A percentile compares a stretch with the other conserved stretches of the same genome.
Evolutionary conservation across 2,888 invertebrate species (phyloP).

Genomic region (Gari tellinella): DNA sequence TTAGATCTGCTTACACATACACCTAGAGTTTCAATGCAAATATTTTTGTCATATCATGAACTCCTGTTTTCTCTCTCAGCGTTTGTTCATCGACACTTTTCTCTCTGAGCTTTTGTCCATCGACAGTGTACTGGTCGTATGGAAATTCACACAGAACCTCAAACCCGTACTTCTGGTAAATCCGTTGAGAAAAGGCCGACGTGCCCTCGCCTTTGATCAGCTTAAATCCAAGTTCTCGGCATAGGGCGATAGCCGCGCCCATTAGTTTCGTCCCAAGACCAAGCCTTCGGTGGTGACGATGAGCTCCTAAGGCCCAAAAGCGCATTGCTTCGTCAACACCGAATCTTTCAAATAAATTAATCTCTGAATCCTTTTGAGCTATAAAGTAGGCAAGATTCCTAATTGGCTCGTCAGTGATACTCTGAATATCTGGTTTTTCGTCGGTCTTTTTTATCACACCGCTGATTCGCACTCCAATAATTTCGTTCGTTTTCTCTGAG

Average conservation of each 20-base stretch:
- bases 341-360: slow-evolving; percentile 33
- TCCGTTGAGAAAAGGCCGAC: slow-evolving; percentile 53
- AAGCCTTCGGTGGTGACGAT: slow-evolving; percentile 41
- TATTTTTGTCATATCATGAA: slow-evolving; percentile 43
- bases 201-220: slow-evolving; percentile 53
- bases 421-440: slow-evolving; percentile 1
- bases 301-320: slow-evolving; percentile 46
- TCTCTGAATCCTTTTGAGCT: slow-evolving; percentile 33
- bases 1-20: too few relatives aligned
- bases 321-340: slow-evolving; percentile 42
- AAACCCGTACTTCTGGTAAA: slow-evolving; percentile 48
- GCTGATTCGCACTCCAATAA: slow-evolving; percentile 51
- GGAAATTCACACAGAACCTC: slow-evolving; percentile 34
- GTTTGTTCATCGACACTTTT: too few relatives aligned
- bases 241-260: slow-evolving; percentile 41
- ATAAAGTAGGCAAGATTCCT: slow-evolving; percentile 36
- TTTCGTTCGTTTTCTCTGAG: slow-evolving; percentile 33
- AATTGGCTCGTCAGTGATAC: slow-evolving; percentile 37
- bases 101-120: too few relatives aligned
- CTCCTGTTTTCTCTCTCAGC: slow-evolving; percentile 39
- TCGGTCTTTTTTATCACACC: slow-evolving; percentile 27
- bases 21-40: neutral
- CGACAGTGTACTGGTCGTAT: slow-evolving; percentile 42
- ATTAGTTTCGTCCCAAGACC: slow-evolving; percentile 47
- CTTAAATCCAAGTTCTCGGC: slow-evolving; percentile 43